phyloP scores from a whole-genome alignment of 2,888 invertebrate genomes.

The Brassicogethes aeneus region DNA sequence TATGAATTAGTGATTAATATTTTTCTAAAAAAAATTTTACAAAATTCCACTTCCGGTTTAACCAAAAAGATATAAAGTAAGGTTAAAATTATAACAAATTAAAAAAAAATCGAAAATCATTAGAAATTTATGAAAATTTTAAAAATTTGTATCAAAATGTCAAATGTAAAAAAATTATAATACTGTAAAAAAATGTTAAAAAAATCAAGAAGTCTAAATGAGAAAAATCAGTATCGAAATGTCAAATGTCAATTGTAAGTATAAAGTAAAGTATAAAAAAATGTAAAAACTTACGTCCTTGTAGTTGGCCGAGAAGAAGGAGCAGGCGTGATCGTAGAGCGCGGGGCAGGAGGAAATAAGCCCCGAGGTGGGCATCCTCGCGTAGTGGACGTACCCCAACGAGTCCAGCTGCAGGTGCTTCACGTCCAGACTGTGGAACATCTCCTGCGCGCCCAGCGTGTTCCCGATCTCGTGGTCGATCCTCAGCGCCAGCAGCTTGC shows the following conservation, averaged over 20 bases:
- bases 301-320: conserved; percentile 81
- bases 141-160: no score
- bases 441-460: conserved; percentile 61
- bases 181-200: no score
- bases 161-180: no score
- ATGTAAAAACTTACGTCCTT: conserved; percentile 88
- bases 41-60: no score
- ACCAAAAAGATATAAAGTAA: no score
- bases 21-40: conserved; percentile 2
- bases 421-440: conserved; percentile 73
- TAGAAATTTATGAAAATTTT: no score
- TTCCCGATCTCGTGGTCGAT: conserved; percentile 67
- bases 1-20: no score
- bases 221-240: neutral
- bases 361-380: conserved; percentile 63
- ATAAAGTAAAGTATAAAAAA: no score
- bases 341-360: conserved; percentile 60
- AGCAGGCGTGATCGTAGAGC: conserved; percentile 65
- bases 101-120: no score
- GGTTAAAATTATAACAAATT: no score
- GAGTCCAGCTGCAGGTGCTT: conserved; percentile 93
- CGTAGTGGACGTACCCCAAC: conserved; percentile 75
- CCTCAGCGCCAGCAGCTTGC: conserved; percentile 74
- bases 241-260: no score
- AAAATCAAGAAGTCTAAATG: neutral